A percentile compares a stretch with the other conserved stretches of the same genome.
Conservation (phyloP, 1,140 invertebrate species). For the Micrasema longulum region DNA sequence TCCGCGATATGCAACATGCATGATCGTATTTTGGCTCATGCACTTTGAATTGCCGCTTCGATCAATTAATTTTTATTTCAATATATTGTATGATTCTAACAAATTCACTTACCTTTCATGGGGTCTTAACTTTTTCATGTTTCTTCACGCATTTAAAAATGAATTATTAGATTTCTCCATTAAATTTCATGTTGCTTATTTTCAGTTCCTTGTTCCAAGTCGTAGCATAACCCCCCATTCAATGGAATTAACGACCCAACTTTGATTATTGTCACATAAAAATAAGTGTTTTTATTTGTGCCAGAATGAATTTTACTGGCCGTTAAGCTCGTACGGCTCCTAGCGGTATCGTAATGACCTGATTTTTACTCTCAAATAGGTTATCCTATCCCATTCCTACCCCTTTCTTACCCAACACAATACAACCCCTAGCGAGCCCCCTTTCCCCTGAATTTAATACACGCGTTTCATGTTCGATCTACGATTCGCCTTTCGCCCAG, state of each 20-base stretch:
- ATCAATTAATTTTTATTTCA: too few species aligned
- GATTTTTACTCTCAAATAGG: slow-evolving; percentile 18
- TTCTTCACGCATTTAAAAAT: too few species aligned
- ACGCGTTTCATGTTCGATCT: slow-evolving; percentile 2
- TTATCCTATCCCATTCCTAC: slow-evolving; percentile 11
- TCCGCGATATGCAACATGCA: too few species aligned
- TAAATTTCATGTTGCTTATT: too few species aligned
- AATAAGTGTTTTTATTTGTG: slow-evolving; percentile 9
- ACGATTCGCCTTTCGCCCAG: background rate
- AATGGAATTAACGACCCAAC: slow-evolving; percentile 9
- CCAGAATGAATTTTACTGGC: slow-evolving; percentile 6
- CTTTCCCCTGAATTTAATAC: background rate
- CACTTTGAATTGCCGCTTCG: too few species aligned
- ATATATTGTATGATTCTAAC: too few species aligned
- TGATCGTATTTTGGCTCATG: too few species aligned
- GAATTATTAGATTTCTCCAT: too few species aligned
- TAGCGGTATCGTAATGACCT: slow-evolving; percentile 12
- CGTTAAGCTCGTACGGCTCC: background rate
- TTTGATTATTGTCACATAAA: slow-evolving; percentile 16
- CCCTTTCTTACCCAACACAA: background rate
- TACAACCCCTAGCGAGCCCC: background rate
- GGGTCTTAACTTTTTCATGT: too few species aligned
- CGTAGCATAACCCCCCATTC: too few species aligned
- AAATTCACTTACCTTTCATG: too few species aligned
- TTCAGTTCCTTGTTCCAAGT: background rate